A percentile compares a stretch with the other conserved stretches of the same genome.
phyloP scores from a whole-genome alignment of 2,888 invertebrate genomes.

The Scaptomyza caliginosa region DNA sequence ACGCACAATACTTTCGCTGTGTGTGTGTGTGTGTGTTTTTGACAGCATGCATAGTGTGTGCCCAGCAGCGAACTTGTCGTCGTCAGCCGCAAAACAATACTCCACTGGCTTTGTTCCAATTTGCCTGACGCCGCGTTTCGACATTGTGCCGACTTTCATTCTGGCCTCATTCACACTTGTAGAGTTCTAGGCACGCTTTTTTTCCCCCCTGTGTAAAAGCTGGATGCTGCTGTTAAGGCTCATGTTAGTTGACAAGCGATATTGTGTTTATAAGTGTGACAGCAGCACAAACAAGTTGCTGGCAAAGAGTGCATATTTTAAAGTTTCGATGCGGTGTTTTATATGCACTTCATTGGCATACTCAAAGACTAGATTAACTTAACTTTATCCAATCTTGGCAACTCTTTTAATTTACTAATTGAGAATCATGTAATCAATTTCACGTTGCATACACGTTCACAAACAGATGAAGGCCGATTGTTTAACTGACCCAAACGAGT shows the following conservation, averaged over 20 bases:
- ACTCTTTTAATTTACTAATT: conserved; percentile 48
- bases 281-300: conserved; percentile 86
- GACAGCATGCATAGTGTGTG: not conserved
- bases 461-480: not conserved
- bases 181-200: not conserved
- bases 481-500: conserved; percentile 1
- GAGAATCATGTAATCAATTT: conserved; percentile 5
- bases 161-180: not conserved
- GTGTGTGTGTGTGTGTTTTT: not conserved
- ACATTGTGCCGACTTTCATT: not conserved
- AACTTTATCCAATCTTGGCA: too few relatives aligned
- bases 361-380: too few relatives aligned
- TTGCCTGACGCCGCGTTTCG: conserved; percentile 2
- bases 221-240: not conserved
- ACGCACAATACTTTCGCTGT: not conserved
- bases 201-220: too few relatives aligned
- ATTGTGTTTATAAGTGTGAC: not conserved
- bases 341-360: not conserved
- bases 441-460: not conserved
- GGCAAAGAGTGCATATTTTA: conserved; percentile 78
- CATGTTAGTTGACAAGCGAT: conserved; percentile 85
- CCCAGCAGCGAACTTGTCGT: conserved; percentile 21
- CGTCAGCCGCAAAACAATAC: conserved; percentile 31
- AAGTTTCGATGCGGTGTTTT: not conserved
- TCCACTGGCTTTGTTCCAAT: conserved; percentile 29